These are phyloP conservation scores for Actinopyga echinites DNA, from an alignment of 53 echinoderm and acorn worm species.

Conservation along the genomic window DNA sequence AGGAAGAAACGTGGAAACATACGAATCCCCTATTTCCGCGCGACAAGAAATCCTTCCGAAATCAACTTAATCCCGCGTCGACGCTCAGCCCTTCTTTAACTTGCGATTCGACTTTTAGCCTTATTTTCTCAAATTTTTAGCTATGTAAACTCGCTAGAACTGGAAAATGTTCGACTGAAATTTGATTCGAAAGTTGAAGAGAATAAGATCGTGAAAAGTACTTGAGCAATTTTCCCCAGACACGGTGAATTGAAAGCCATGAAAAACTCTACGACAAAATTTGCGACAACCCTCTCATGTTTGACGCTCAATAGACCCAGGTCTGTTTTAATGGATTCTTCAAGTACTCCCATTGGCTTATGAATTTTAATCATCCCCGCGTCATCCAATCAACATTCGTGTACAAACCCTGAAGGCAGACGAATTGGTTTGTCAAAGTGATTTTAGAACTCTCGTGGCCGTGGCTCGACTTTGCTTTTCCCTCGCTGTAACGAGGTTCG, in stretches of 20 bases:
- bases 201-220: not conserved
- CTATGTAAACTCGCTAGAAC: not conserved
- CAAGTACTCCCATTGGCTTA: slow-evolving; percentile 45
- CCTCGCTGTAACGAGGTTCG: not conserved
- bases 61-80: no score
- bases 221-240: slow-evolving; percentile 18
- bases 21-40: slow-evolving; percentile 32
- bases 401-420: slow-evolving; percentile 33
- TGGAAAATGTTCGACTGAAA: not conserved
- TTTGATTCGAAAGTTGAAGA: slow-evolving; percentile 16
- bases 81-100: no score
- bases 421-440: slow-evolving; percentile 32
- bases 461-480: slow-evolving; percentile 12
- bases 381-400: slow-evolving; percentile 17
- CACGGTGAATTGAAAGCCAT: not conserved
- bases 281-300: slow-evolving; percentile 1
- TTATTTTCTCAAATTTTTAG: not conserved
- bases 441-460: slow-evolving; percentile 8
- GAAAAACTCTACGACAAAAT: not conserved
- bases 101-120: no score
- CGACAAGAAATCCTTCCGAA: not conserved
- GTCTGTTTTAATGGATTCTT: slow-evolving; percentile 40
- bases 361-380: slow-evolving; percentile 24
- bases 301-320: not conserved
- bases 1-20: not conserved